Evolutionary conservation across 2,888 invertebrate genomes (phyloP).

Genomic region (Conchocele bisecta): DNA sequence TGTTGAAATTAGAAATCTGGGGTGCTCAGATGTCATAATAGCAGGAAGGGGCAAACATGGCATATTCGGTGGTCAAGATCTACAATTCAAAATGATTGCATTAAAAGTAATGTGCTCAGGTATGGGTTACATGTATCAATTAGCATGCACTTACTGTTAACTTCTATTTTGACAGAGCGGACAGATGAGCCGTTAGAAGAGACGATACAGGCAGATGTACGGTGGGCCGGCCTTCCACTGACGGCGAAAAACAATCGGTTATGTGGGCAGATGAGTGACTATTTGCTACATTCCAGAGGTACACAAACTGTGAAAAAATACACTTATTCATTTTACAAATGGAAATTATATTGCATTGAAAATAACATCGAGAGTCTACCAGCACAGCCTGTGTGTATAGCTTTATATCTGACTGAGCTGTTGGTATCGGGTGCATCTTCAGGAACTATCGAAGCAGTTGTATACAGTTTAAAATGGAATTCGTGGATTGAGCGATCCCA

Average conservation of each 20-base stretch:
- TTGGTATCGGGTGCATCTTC: not conserved
- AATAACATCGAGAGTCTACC: not conserved
- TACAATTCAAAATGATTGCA: conserved; percentile 4
- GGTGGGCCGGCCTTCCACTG: no score
- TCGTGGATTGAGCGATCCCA: not conserved
- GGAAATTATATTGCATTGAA: not conserved
- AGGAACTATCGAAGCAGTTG: not conserved
- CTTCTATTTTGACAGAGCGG: no score
- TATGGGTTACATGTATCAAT: not conserved
- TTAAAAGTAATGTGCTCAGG: conserved; percentile 4
- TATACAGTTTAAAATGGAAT: not conserved
- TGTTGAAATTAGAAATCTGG: not conserved
- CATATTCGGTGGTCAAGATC: not conserved
- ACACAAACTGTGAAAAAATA: not conserved
- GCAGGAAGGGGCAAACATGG: not conserved
- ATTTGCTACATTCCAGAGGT: not conserved
- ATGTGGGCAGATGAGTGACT: not conserved
- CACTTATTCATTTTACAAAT: not conserved
- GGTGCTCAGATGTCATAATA: not conserved
- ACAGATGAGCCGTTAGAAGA: no score
- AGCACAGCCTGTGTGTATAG: not conserved
- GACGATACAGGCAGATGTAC: no score
- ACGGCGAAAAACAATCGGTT: no score
- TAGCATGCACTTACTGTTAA: no score
- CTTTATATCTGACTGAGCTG: not conserved